These are phyloP conservation scores for Borostomias antarcticus DNA, from an alignment of 2,797 vertebrate species.

Conservation along the genomic window DNA sequence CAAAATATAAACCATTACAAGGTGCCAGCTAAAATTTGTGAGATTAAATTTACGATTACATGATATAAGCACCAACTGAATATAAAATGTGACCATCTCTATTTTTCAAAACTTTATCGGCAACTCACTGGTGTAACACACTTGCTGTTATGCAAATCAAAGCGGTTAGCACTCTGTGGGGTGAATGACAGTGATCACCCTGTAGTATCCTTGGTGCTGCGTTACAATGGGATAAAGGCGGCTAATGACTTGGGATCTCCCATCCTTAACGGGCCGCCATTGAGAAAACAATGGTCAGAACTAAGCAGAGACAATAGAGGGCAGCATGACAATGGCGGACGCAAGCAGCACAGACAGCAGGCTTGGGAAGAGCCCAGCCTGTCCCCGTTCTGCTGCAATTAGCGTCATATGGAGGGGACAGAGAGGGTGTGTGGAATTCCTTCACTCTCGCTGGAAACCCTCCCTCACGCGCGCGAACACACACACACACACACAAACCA, in stretches of 20 bases:
- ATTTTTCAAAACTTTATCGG: background rate
- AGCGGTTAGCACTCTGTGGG: background rate
- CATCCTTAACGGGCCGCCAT: slow-evolving; percentile 60
- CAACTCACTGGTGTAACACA: background rate
- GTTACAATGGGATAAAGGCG: slow-evolving; percentile 63
- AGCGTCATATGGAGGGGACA: slow-evolving; percentile 63
- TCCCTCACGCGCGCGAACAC: slow-evolving; percentile 23
- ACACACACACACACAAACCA: slow-evolving; percentile 19
- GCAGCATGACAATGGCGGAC: slow-evolving; percentile 64
- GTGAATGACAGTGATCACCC: slow-evolving; percentile 35
- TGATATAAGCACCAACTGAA: too few relatives aligned
- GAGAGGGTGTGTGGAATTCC: slow-evolving; percentile 65
- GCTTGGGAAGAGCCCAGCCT: slow-evolving; percentile 40
- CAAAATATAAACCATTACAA: too few relatives aligned
- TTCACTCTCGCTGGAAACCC: slow-evolving; percentile 51
- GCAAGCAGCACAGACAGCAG: slow-evolving; percentile 36
- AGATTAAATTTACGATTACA: too few relatives aligned
- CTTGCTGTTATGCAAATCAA: background rate
- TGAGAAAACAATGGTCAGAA: slow-evolving; percentile 63
- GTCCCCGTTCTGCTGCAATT: slow-evolving; percentile 65
- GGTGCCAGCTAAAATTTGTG: too few relatives aligned
- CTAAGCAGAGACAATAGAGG: slow-evolving; percentile 56
- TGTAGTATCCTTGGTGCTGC: slow-evolving; percentile 45
- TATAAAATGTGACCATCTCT: background rate
- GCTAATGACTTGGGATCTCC: slow-evolving; percentile 63